Conservation (phyloP, 2,888 invertebrate genomes). For the Odontomyia ornata region DNA sequence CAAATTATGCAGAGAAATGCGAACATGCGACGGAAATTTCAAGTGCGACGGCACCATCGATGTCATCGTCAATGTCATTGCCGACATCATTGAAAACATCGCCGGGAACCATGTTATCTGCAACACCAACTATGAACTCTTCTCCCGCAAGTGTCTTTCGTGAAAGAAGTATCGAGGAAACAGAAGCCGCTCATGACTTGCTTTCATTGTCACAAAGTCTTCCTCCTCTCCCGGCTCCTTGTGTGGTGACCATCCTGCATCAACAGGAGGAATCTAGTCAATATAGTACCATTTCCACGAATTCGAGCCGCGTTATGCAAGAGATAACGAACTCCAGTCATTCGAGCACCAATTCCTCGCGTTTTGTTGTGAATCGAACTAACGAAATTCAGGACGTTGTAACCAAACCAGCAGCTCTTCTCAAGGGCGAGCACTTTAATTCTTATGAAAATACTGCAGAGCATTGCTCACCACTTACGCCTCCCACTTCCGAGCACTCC, state of each 20-base stretch:
- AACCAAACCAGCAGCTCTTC: constrained; percentile 48
- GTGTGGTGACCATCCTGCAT: constrained; percentile 72
- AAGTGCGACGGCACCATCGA: constrained; percentile 50
- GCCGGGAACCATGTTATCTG: constrained; percentile 10
- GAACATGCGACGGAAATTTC: constrained; percentile 28
- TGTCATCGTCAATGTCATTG: constrained; percentile 49
- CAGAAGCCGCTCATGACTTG: constrained; percentile 87
- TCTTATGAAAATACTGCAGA: constrained; percentile 63
- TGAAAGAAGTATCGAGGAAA: constrained; percentile 81
- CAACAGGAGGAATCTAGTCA: constrained; percentile 51
- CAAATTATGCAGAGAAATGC: constrained; percentile 51
- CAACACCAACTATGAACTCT: constrained; percentile 34
- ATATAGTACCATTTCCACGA: constrained; percentile 43
- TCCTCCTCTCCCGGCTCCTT: constrained; percentile 78
- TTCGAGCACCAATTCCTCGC: not conserved
- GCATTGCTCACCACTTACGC: constrained; percentile 69
- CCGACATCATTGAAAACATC: constrained; percentile 29
- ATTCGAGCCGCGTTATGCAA: constrained; percentile 59
- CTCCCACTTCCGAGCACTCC: constrained; percentile 77
- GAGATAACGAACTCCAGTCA: constrained; percentile 59
- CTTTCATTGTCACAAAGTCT: constrained; percentile 79
- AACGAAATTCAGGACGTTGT: constrained; percentile 43
- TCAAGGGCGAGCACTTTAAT: constrained; percentile 57
- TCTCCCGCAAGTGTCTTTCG: constrained; percentile 56
- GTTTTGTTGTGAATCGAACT: constrained; percentile 48